A percentile compares a stretch with the other conserved stretches of the same genome.
These are phyloP conservation scores for Bos indicus DNA, from an alignment of 2,113 vertebrate genomes.

Conservation along the genomic window DNA sequence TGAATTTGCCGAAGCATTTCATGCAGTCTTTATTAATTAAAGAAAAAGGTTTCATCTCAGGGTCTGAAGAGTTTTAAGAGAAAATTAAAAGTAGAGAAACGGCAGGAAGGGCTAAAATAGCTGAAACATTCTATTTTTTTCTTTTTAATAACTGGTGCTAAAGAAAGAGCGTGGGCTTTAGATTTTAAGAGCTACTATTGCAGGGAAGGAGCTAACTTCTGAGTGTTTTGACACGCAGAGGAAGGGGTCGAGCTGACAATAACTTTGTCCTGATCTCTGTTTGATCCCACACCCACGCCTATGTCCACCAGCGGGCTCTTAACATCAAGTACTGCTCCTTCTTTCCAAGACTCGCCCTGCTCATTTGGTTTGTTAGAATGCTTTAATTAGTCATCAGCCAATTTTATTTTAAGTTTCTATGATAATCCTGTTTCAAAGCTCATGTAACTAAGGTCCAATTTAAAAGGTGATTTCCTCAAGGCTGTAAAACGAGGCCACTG, in stretches of 20 bases:
- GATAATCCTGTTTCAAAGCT: conserved; percentile 1
- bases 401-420: conserved; percentile 12
- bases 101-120: background rate
- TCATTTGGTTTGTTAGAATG: background rate
- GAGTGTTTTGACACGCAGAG: background rate
- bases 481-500: background rate
- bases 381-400: background rate
- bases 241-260: background rate
- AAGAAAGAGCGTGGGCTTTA: background rate
- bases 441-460: background rate
- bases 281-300: background rate
- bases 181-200: conserved; percentile 7
- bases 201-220: background rate
- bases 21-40: conserved; percentile 18
- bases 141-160: conserved; percentile 21
- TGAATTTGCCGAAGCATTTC: background rate
- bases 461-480: conserved; percentile 18
- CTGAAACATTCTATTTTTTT: conserved; percentile 19
- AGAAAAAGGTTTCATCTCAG: background rate
- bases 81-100: conserved; percentile 18
- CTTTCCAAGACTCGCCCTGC: background rate
- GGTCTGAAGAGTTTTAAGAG: conserved; percentile 14
- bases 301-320: background rate
- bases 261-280: background rate
- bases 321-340: background rate